phyloP scores from a whole-genome alignment of 2,113 vertebrate genomes.

The Daboia siamensis region DNA sequence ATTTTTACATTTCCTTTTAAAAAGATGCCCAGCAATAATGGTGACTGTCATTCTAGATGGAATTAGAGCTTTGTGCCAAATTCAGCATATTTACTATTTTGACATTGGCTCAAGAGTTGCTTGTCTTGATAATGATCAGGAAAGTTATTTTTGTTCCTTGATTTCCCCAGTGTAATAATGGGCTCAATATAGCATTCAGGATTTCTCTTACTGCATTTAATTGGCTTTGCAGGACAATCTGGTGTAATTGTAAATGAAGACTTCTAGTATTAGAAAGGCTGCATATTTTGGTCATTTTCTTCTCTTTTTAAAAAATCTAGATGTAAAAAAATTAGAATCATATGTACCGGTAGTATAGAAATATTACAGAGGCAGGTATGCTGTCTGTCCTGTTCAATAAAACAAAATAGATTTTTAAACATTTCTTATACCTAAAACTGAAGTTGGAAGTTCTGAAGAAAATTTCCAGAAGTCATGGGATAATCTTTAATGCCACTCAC shows the following conservation, averaged over 20 bases:
- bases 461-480: background rate
- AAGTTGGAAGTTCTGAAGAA: background rate
- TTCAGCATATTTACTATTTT: background rate
- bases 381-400: background rate
- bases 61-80: background rate
- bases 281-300: background rate
- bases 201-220: background rate
- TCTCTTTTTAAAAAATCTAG: background rate
- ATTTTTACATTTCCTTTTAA: background rate
- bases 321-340: background rate
- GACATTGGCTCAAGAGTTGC: background rate
- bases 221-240: background rate
- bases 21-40: background rate
- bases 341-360: background rate
- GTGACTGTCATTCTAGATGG: background rate
- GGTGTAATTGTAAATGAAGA: background rate
- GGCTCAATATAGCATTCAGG: background rate
- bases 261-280: background rate
- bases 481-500: background rate
- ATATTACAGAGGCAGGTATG: background rate
- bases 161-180: background rate
- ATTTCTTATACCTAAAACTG: background rate
- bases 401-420: background rate
- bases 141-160: background rate
- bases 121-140: background rate